Base-by-base conservation (phyloP, 2,113 vertebrate species). In the Sturnira hondurensis region DNA sequence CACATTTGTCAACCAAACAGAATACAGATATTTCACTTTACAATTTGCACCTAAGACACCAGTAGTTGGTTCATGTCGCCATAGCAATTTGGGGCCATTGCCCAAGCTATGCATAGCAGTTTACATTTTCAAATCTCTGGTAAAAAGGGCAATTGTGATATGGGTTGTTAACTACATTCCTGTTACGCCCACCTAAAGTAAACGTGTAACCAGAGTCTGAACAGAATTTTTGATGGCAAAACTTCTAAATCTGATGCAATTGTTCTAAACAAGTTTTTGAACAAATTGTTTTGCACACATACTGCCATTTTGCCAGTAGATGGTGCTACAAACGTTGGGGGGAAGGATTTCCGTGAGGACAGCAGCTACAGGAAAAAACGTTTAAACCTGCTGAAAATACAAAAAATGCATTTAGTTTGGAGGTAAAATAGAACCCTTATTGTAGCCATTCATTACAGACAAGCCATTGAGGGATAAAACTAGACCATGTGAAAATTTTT, bases 1-100 rank as follows among this genome's bases (percentile, higher is more conserved):
- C 97, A 98, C 98, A 98, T 97, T 98, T 97, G 98, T 98, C 94
- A 97, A 98, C 97, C 98, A 98, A 98, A 98, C 98, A 98, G 98
- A 98, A 98, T 98, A 98, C 97, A 98, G 96, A 90, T 97, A 97
- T 67, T 98, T 98, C 97, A 98, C 97, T 98, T 98, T 98, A 98
- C 98, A 99, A 97, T 97, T 98, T 98, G 98, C 97, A 98, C 98
- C 98, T 98, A 61, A 81, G 77, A 97, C 94, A 96, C 96, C 96
- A 97, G 97, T 97, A 94, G 96, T 97, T 98, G 98, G 98, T 97
- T 98, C 97, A 82, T 78, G 92, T 93, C 96, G 70, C 94, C 95
- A 93, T 74, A 98, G 98, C 97, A 96, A 95, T 96, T 95, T 95
- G 71, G 95, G 88, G 95, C 78, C 70, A 93, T 3, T 63, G 92